phyloP scores from a whole-genome alignment of 2,113 vertebrate species.

The Oncorhynchus gorbuscha region DNA sequence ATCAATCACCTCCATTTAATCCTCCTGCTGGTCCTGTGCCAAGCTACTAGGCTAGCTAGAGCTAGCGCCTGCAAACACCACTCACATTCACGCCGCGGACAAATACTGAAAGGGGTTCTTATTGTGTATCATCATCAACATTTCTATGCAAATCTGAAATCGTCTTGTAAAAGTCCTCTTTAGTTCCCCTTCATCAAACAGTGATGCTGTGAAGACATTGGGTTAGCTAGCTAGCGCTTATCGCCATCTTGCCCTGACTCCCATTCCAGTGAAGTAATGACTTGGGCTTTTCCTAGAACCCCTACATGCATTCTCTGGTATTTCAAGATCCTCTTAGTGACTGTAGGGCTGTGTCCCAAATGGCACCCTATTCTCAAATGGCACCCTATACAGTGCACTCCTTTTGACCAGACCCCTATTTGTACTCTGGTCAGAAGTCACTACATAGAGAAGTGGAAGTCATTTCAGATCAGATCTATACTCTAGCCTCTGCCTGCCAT shows the following conservation, averaged over 20 bases:
- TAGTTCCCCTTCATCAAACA: background rate
- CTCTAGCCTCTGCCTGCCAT: constrained; percentile 50
- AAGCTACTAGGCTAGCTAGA: no score
- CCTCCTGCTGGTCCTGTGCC: background rate
- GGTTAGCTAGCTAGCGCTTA: background rate
- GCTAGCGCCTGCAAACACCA: no score
- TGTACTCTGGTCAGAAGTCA: no score
- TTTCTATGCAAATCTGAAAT: no score
- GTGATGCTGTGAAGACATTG: background rate
- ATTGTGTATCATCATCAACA: no score
- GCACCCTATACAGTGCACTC: background rate
- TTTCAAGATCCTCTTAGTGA: background rate
- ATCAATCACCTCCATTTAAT: background rate
- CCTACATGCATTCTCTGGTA: background rate
- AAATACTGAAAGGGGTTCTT: no score
- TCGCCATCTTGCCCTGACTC: background rate
- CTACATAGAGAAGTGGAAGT: no score
- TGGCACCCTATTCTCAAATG: background rate
- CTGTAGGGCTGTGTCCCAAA: background rate
- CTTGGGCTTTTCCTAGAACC: background rate
- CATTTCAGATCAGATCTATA: no score
- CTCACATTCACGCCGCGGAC: no score
- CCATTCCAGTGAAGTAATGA: background rate
- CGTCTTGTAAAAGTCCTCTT: no score
- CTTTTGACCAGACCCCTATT: no score